These are phyloP conservation scores for Actenoides lindsayi DNA, from an alignment of 2,113 vertebrate genomes.

Conservation along the genomic window DNA sequence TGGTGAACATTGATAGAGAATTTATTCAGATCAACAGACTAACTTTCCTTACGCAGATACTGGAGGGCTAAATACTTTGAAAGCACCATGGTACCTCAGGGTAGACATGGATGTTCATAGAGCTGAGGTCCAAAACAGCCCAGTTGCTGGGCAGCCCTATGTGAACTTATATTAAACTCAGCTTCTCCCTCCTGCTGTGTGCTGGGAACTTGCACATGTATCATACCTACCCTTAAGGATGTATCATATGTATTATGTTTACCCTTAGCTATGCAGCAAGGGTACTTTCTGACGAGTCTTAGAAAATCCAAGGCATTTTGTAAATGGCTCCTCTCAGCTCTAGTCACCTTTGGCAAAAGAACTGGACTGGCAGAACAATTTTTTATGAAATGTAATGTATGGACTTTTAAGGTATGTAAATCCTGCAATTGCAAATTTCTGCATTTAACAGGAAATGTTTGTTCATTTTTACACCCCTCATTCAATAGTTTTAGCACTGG, in stretches of 20 bases:
- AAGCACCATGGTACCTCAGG: neutral
- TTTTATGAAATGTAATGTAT: neutral
- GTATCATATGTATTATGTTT: accelerated
- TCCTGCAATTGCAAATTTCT: neutral
- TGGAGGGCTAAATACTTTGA: neutral
- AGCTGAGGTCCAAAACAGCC: neutral
- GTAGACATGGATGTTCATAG: accelerated
- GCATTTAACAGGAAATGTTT: neutral
- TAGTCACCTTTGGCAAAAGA: neutral
- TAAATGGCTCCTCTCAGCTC: neutral
- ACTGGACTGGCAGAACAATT: neutral
- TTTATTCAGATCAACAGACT: neutral
- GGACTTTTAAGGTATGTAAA: neutral
- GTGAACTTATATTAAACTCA: neutral
- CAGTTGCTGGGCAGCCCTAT: neutral
- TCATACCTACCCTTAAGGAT: neutral
- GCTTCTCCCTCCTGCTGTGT: neutral
- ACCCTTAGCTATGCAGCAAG: neutral
- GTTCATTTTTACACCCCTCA: neutral
- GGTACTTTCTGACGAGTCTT: neutral
- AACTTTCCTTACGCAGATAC: no score
- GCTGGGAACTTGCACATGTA: neutral
- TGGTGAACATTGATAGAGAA: neutral
- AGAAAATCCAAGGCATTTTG: neutral
- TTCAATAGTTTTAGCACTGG: neutral